A percentile compares a stretch with the other conserved stretches of the same genome.
Conservation (phyloP, 2,797 vertebrate genomes). For the Geotrypetes seraphini region DNA sequence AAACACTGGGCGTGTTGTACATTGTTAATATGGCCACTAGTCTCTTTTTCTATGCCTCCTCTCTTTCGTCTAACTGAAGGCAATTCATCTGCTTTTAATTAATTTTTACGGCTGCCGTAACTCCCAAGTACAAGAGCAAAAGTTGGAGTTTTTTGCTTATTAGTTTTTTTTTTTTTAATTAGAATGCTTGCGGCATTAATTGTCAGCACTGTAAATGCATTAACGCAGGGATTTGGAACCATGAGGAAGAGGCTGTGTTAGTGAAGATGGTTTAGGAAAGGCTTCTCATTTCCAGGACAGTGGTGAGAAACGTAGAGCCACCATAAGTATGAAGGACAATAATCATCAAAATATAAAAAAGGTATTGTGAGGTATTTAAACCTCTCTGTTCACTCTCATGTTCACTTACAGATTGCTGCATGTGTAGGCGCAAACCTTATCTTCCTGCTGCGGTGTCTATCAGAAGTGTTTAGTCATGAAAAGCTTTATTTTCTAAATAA, state of each 20-base stretch:
- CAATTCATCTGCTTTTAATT: slow-evolving; percentile 73
- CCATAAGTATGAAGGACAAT: slow-evolving; percentile 1
- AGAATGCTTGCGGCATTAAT: slow-evolving; percentile 69
- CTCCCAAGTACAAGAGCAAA: slow-evolving; percentile 62
- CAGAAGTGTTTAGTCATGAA: slow-evolving; percentile 9
- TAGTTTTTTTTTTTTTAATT: slow-evolving; percentile 58
- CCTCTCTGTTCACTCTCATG: slow-evolving; percentile 12
- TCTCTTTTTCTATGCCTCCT: slow-evolving; percentile 29
- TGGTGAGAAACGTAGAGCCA: slow-evolving; percentile 7
- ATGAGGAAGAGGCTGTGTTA: too few species aligned
- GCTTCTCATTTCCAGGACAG: slow-evolving; percentile 10
- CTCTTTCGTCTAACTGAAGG: slow-evolving; percentile 60
- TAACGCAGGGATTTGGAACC: slow-evolving; percentile 27
- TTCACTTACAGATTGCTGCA: too few species aligned
- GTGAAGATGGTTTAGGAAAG: slow-evolving; percentile 45
- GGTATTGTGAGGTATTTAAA: too few species aligned
- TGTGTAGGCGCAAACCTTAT: too few species aligned
- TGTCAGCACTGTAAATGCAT: slow-evolving; percentile 61
- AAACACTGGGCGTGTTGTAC: too few species aligned
- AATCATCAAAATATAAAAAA: background rate
- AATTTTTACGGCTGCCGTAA: slow-evolving; percentile 69
- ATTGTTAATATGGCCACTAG: too few species aligned
- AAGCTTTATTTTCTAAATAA: slow-evolving; percentile 13
- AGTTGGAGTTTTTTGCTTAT: too few species aligned
- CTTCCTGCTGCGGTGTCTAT: too few species aligned